Base-by-base conservation (phyloP, 1,140 invertebrate genomes). In the Mactra quadrangularis region DNA sequence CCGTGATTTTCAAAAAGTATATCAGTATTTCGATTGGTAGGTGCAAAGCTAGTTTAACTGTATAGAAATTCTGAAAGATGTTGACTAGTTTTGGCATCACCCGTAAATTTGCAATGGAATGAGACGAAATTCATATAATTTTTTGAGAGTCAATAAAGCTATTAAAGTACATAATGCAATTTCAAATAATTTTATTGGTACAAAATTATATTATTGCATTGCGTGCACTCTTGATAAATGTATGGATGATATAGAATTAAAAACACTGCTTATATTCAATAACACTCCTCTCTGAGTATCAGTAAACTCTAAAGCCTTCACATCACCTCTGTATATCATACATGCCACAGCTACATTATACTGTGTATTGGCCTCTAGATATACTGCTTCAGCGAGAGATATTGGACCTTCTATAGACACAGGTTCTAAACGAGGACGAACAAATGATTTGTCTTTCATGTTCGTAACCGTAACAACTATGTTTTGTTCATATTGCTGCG, bases 391-490 rank as follows among this genome's bases (percentile, higher is more conserved):
- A 47, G 64, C 52, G 17, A 81, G 45, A 11, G 77, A 50, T 66
- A 81, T 81, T 33, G 77, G 77, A 13, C 77, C 77, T 22, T 59
- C 38, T 41, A 27, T 31, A 3, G 60, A 45, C 22, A 81, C 66
- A 4, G 77, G 62, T 25, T 81, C 77, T 0, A 81, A 29, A 29
- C 41, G 35, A 17, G 77, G 77, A 45, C 53, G 27, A 11, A 66
- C 62, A 60, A 81, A 71, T 6, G 77, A 71, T 50, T 68, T 70
- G 33, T 81, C 55, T 71, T 81, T 81, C 77, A 81, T 81, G 53
- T 81, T 81, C 13, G 77, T 81, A 1, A 81, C 41, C 3, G 64
- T 71, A 2, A 81, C 66, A 11, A 62, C 64, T 29, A 71, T 60
- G 17, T 81, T 68, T 35, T 81, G 77, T 55, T 70, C 62, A 50